Conservation (phyloP, 1,140 invertebrate genomes). For the Hyphantria cunea region DNA sequence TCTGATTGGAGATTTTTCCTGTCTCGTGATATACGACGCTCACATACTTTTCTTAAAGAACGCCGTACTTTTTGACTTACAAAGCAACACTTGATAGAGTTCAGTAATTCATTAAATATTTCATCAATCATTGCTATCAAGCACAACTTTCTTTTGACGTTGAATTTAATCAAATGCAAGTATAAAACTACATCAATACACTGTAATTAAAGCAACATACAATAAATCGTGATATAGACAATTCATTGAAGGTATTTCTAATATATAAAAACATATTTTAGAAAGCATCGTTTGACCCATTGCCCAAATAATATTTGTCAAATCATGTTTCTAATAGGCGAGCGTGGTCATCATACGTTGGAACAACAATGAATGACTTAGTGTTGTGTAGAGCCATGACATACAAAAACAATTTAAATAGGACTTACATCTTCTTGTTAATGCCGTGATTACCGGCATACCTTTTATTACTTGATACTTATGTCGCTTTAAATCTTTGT, state of each 20-base stretch:
- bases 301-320: slow-evolving; percentile 40
- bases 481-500: too few species aligned
- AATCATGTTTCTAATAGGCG: slow-evolving; percentile 66
- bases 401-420: background rate
- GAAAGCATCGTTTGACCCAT: slow-evolving; percentile 52
- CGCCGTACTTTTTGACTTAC: too few species aligned
- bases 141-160: too few species aligned
- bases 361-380: slow-evolving; percentile 32
- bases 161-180: too few species aligned
- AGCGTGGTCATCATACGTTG: slow-evolving; percentile 34
- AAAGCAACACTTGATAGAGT: too few species aligned
- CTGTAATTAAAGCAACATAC: too few species aligned
- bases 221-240: background rate
- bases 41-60: background rate
- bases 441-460: background rate
- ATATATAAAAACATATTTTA: slow-evolving; percentile 27
- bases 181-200: too few species aligned
- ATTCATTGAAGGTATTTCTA: background rate
- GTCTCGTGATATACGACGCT: background rate
- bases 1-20: background rate
- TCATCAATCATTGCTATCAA: too few species aligned
- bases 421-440: slow-evolving; percentile 18
- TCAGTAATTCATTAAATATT: too few species aligned
- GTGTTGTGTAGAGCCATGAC: slow-evolving; percentile 15
- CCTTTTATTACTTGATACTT: too few species aligned